Percentiles rank a stretch among this genome's conserved stretches.
phyloP scores from a whole-genome alignment of 1,140 invertebrate genomes.

The Eciton burchellii region DNA sequence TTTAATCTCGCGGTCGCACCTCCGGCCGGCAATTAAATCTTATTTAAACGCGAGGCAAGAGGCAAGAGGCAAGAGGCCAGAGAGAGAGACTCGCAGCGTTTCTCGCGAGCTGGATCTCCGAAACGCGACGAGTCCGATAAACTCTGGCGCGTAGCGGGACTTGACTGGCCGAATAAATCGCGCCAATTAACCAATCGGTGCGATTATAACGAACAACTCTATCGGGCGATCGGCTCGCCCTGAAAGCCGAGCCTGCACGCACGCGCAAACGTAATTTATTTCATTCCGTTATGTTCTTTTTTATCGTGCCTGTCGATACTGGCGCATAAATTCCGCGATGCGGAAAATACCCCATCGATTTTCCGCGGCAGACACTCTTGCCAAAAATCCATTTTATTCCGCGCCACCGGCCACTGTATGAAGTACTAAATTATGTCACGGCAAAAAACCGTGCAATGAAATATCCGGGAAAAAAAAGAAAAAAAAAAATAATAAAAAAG shows the following conservation, averaged over 20 bases:
- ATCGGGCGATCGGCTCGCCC: neutral
- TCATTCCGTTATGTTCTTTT: conserved; percentile 15
- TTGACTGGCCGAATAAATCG: conserved; percentile 51
- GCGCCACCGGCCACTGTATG: neutral
- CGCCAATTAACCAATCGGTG: conserved; percentile 32
- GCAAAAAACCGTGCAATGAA: conserved; percentile 6
- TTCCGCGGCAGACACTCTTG: conserved; percentile 13
- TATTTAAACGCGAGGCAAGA: conserved; percentile 47
- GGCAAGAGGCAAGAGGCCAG: too few species aligned
- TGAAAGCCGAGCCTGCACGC: conserved; percentile 30
- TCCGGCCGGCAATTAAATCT: conserved; percentile 47
- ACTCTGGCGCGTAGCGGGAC: conserved; percentile 26
- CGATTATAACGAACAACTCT: conserved; percentile 50
- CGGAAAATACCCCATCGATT: conserved; percentile 46
- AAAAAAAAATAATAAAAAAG: conserved; percentile 28
- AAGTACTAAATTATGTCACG: conserved; percentile 30
- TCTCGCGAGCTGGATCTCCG: conserved; percentile 31
- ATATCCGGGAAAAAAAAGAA: neutral
- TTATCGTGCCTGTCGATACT: conserved; percentile 6
- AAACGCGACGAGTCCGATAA: conserved; percentile 19
- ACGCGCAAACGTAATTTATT: conserved; percentile 13
- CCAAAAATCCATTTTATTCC: conserved; percentile 46
- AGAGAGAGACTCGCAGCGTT: conserved; percentile 41
- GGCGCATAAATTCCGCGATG: conserved; percentile 38
- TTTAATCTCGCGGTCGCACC: conserved; percentile 53